Conservation (phyloP, 2,888 invertebrate species). For the Dryobota labecula region DNA sequence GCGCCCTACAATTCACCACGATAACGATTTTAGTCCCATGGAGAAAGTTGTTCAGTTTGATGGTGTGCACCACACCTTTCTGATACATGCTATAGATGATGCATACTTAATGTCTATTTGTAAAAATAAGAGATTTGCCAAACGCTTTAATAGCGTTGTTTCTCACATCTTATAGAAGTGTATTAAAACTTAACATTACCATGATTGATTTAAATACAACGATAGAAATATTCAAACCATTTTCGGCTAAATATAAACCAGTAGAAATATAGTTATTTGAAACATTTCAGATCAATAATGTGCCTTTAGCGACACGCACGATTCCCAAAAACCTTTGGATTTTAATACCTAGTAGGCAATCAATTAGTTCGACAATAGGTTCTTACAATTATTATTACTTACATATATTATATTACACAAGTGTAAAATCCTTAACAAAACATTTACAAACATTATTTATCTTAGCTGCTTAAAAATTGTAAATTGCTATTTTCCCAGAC, state of each 20-base stretch:
- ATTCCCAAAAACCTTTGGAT: not conserved
- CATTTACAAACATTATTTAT: slow-evolving; percentile 1
- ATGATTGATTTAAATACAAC: slow-evolving; percentile 8
- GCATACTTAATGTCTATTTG: not conserved
- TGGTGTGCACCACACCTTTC: no score
- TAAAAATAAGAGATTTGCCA: not conserved
- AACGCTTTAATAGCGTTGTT: not conserved
- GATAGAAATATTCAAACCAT: slow-evolving; percentile 1
- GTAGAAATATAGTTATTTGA: slow-evolving; percentile 6
- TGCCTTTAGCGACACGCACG: slow-evolving; percentile 1
- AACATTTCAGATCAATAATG: slow-evolving; percentile 9
- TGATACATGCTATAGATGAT: not conserved
- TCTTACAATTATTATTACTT: slow-evolving; percentile 1
- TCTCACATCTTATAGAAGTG: not conserved
- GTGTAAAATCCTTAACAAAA: slow-evolving; percentile 31
- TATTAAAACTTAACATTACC: slow-evolving; percentile 1
- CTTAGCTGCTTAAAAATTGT: not conserved
- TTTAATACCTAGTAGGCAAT: not conserved
- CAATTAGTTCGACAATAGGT: slow-evolving; percentile 12
- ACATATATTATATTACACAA: not conserved
- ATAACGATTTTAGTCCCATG: no score
- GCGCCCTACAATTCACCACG: not conserved
- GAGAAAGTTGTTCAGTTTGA: no score
- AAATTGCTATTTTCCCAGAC: not conserved
- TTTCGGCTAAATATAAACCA: slow-evolving; percentile 19